These are phyloP conservation scores for Andrena bucephala DNA, from an alignment of 2,888 invertebrate species.

Conservation along the genomic window DNA sequence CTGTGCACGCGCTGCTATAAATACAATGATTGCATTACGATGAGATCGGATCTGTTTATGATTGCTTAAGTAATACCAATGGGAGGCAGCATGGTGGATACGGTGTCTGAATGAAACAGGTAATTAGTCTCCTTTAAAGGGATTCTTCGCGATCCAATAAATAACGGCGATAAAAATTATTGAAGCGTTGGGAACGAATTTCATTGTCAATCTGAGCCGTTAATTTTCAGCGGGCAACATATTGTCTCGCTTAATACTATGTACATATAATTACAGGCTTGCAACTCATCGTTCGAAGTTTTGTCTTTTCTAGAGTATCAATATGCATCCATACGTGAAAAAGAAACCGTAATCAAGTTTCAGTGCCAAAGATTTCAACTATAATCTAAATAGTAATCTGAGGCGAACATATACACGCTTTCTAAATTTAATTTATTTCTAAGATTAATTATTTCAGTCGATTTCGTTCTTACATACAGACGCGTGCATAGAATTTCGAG, in stretches of 20 bases:
- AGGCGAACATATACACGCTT: too few species aligned
- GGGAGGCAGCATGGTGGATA: not conserved
- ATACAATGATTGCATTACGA: conserved; percentile 14
- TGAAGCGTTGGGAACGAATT: not conserved
- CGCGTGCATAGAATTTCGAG: too few species aligned
- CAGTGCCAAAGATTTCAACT: too few species aligned
- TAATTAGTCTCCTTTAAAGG: not conserved
- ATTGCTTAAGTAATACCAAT: conserved; percentile 6
- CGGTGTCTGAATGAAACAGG: not conserved
- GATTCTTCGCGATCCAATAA: not conserved
- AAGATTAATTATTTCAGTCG: too few species aligned
- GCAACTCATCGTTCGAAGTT: not conserved
- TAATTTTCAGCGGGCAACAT: not conserved
- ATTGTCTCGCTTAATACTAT: not conserved
- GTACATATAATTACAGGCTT: conserved; percentile 1
- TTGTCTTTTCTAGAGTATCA: too few species aligned
- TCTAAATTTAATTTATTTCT: too few species aligned
- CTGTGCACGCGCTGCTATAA: conserved; percentile 12
- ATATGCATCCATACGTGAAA: too few species aligned
- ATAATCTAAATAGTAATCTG: too few species aligned
- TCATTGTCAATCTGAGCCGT: not conserved
- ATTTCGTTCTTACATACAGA: too few species aligned
- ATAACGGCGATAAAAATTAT: not conserved
- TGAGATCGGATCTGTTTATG: conserved; percentile 10
- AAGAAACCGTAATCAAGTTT: too few species aligned